Percentiles rank a stretch among this genome's conserved stretches.
Evolutionary conservation across 2,113 vertebrate genomes (phyloP).

Genomic region (Colistium nudipinnis): DNA sequence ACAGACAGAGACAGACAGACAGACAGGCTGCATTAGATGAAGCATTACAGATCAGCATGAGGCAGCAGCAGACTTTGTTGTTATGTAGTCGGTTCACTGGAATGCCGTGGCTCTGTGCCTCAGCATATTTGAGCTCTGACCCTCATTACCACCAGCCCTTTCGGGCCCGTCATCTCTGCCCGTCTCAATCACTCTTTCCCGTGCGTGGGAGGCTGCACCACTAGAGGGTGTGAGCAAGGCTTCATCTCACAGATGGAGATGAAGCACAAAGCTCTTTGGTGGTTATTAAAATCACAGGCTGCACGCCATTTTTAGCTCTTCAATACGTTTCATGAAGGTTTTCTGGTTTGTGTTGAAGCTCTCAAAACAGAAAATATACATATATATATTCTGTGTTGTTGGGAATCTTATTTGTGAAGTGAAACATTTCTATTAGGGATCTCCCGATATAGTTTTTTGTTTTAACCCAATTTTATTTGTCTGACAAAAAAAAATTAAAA

Average conservation of each 20-base stretch:
- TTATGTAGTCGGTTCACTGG: conserved; percentile 71
- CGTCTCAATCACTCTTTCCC: conserved; percentile 18
- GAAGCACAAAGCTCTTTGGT: conserved; percentile 17
- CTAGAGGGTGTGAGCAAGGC: conserved; percentile 56
- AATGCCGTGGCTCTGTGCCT: conserved; percentile 75
- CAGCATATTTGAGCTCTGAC: conserved; percentile 72
- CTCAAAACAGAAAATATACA: no score
- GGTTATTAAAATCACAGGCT: conserved; percentile 14
- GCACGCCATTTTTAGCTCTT: not conserved
- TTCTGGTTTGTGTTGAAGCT: no score
- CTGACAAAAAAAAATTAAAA: no score
- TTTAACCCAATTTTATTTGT: no score
- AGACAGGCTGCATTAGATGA: conserved; percentile 28
- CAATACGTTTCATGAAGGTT: not conserved
- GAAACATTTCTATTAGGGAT: no score
- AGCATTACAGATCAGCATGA: conserved; percentile 47
- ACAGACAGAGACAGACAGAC: not conserved
- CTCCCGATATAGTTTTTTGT: no score
- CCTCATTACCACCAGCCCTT: conserved; percentile 79
- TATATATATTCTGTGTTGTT: no score
- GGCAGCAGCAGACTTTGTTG: conserved; percentile 55
- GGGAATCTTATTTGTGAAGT: no score
- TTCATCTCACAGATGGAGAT: not conserved
- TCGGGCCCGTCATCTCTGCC: conserved; percentile 48
- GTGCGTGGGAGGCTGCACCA: conserved; percentile 47